Evolutionary conservation across 1,140 invertebrate species (phyloP), one percentile per base, ranked within the genome.

Genomic region (Drosophila albomicans): DNA sequence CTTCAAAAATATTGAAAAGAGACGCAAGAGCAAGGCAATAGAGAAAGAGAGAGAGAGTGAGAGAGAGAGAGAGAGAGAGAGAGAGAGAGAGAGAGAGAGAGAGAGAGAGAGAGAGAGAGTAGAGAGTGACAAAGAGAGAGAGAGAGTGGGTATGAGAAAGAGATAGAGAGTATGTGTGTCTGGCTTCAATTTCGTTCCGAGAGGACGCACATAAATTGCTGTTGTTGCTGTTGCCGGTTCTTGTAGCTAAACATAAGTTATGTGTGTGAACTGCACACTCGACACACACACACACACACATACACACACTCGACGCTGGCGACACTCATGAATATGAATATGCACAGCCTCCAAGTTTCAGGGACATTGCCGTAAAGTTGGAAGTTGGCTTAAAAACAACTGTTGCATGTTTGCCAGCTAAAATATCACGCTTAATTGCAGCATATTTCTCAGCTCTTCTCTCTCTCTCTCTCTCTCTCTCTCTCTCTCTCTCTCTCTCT

Each of bases 161-260:
- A 25, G 3, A 25, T 25, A 25, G 20, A 63, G 48, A 62, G 48
- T 48, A 67, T 84, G 67, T 79, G 67, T 76, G 63, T 61, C 56
- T 28, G 73, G 66, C 70, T 74, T 72, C 64, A 51, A 54, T 51
- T 48, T 48, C 54, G 16, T 38, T 28, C 25, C n/a, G 41, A 52
- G 15, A 59, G 71, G 32, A 82, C 75, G 72, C 79, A 87, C 79
- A 87, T 87, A 86, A 87, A 82, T 88, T 88, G 80, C 43, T 20
- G 75, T 75, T 87, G 82, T 72, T 79, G 30, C 30, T 32, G 30
- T 32, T 25, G 20, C 20, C 20, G 20, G 20, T 25, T 32, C 30
- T 32, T 32, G 79, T 32, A 75, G 77, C 74, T 84, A 88, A 87
- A 87, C 84, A 87, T 87, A 88, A 87, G 82, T 82, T 82, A 87